These are phyloP conservation scores for Nothocercus nigrocapillus DNA, from an alignment of 2,113 vertebrate species.

Conservation along the genomic window DNA sequence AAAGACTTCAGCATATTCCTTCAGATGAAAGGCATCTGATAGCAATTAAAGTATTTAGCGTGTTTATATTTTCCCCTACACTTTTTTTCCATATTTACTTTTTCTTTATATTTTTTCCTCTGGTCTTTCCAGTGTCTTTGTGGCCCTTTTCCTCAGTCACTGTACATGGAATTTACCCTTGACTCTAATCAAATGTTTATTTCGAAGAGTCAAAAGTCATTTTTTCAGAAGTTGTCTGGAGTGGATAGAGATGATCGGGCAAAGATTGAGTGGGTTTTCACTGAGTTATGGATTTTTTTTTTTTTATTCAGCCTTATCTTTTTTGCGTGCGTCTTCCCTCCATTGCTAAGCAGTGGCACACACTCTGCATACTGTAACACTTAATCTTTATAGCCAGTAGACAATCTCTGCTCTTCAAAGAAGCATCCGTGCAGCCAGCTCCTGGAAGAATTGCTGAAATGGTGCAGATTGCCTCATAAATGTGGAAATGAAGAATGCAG, in stretches of 20 bases:
- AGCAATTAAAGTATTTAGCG: neutral
- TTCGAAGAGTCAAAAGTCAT: neutral
- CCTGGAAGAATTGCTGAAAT: neutral
- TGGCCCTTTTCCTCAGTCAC: neutral
- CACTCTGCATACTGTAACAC: neutral
- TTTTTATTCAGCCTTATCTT: neutral
- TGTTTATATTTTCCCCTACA: conserved; percentile 25
- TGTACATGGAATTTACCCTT: neutral
- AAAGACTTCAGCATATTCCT: neutral
- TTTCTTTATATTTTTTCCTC: neutral
- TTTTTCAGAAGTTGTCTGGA: neutral
- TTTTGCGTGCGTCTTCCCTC: neutral
- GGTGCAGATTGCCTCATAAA: neutral
- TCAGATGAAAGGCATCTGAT: conserved; percentile 45
- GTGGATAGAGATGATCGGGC: neutral
- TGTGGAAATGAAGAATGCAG: neutral
- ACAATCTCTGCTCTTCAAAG: neutral
- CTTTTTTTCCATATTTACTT: neutral
- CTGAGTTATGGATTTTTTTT: neutral
- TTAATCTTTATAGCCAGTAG: neutral
- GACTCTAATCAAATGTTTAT: neutral
- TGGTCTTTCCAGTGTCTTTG: neutral
- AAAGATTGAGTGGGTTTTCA: neutral
- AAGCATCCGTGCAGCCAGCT: neutral
- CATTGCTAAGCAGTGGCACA: neutral